Evolutionary conservation across 2,888 invertebrate genomes (phyloP), one percentile per base, ranked within the genome.

Genomic region (Pheosia gnoma): DNA sequence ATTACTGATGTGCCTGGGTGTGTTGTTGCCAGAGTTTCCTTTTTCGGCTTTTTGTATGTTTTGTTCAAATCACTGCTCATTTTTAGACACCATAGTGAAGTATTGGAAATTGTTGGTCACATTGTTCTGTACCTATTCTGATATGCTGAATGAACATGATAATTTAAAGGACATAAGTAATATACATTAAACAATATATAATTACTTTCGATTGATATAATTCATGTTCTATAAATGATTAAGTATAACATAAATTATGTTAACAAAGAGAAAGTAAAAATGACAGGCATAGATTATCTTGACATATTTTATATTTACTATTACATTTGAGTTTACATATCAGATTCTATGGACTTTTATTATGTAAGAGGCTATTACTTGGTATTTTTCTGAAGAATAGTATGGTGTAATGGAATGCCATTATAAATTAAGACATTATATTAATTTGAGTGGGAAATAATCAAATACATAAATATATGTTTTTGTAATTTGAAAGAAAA

Each of bases 41-140:
- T 80, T 77, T 88, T 89, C 25, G 85, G 83, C 69, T 75, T 83
- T 80, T 89, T 90, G 62, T 78, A 83, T 81, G 83, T 89, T 70
- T 82, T 81, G 67, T 77, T 79, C 53, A 69, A 66, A 61, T 80
- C 80, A 79, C 77, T 83, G 68, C 70, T 89, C 90, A 90, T 90
- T 79, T 82, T 89, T 73, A 71, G 62, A 66, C 65, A 71, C 54
- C 86, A 86, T 83, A 59, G 62, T 82, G 75, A 59, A 60, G 55
- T 49, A 25, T 45, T 37, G 37, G 37, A 10, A 37, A 11, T 36
- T 53, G 11, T 36, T 55, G 8, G 39, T 55, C 25, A 25, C 25
- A 25, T 25, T 1, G 25, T 25, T 25, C 25, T 25, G 25, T 25
- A 25, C 25, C 25, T 2, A 25, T 25, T 25, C 2, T 25, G 25